These are phyloP conservation scores for Erythrocercus mccallii DNA, from an alignment of 2,113 vertebrate genomes.

Conservation along the genomic window DNA sequence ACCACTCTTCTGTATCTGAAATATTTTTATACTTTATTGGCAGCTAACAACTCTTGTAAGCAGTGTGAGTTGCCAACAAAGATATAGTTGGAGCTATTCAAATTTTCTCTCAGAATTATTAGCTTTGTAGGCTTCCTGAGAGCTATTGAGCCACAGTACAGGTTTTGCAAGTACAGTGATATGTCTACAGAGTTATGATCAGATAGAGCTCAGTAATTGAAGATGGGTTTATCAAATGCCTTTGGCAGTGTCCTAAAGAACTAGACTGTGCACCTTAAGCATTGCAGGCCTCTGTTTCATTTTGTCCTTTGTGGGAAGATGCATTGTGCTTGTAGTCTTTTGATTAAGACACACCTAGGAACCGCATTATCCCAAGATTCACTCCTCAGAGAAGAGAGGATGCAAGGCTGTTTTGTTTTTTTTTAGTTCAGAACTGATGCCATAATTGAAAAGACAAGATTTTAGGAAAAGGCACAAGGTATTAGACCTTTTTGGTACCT, in stretches of 20 bases:
- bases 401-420: background rate
- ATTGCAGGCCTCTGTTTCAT: background rate
- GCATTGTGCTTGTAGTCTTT: background rate
- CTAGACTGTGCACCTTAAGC: background rate
- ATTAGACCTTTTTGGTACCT: background rate
- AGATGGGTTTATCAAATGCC: background rate
- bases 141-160: background rate
- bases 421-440: background rate
- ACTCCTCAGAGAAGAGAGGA: background rate
- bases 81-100: background rate
- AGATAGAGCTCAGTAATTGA: conserved; percentile 4
- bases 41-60: background rate
- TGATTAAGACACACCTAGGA: background rate
- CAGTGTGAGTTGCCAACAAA: background rate
- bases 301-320: background rate
- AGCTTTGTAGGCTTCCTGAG: background rate
- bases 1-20: background rate
- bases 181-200: background rate
- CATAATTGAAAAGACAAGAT: background rate
- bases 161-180: background rate
- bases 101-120: background rate
- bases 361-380: background rate
- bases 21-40: background rate
- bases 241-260: conserved; percentile 21
- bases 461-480: background rate